phyloP scores from a whole-genome alignment of 2,113 vertebrate genomes.

The Dinomys branickii region DNA sequence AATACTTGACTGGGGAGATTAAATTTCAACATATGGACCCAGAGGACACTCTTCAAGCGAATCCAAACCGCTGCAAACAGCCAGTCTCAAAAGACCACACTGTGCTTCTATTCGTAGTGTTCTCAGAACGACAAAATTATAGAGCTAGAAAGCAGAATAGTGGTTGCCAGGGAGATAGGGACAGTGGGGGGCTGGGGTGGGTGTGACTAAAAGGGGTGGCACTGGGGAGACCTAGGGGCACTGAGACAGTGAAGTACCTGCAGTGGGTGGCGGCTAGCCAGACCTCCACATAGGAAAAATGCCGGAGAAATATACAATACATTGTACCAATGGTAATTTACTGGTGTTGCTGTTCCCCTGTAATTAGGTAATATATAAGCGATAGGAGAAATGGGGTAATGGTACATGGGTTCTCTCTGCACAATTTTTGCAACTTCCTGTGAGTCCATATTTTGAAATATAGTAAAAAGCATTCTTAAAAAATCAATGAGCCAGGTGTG shows the following conservation, averaged over 20 bases:
- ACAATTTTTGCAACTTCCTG: background rate
- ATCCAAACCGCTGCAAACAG: background rate
- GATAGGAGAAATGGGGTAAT: background rate
- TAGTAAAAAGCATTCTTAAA: background rate
- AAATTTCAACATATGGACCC: background rate
- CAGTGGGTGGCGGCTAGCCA: too few relatives aligned
- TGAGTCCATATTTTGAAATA: constrained; percentile 26
- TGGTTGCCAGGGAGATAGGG: background rate
- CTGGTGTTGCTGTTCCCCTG: background rate
- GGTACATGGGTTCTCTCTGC: background rate
- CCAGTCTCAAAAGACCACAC: background rate
- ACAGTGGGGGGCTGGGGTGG: background rate
- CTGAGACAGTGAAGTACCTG: background rate
- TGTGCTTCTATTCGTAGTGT: background rate
- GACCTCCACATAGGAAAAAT: background rate
- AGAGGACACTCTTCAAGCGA: background rate
- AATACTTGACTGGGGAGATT: background rate
- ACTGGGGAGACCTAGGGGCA: background rate
- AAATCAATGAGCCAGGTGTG: too few relatives aligned
- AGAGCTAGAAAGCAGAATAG: background rate
- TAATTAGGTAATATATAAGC: background rate
- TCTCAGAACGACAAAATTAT: background rate
- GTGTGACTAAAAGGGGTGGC: background rate
- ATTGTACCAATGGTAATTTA: background rate
- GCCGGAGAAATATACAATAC: background rate